These are phyloP conservation scores for Todus mexicanus DNA, from an alignment of 2,797 vertebrate species.

Conservation along the genomic window DNA sequence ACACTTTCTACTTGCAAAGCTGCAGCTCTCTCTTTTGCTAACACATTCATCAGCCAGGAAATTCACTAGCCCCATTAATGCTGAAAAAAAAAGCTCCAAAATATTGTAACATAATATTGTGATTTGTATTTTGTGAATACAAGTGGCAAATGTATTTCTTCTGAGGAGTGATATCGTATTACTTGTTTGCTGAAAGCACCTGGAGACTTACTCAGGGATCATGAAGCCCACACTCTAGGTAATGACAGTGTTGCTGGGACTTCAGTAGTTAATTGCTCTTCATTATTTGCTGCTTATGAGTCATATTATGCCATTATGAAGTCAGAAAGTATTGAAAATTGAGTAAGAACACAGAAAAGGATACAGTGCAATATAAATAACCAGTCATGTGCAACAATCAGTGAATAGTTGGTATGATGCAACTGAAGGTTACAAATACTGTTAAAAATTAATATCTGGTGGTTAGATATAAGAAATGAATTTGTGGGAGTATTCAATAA, in stretches of 20 bases:
- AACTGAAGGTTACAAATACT: background rate
- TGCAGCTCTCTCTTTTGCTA: background rate
- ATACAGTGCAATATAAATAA: background rate
- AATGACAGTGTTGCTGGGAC: background rate
- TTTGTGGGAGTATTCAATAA: background rate
- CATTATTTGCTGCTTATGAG: constrained; percentile 15
- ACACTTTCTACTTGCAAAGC: background rate
- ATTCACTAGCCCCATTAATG: background rate
- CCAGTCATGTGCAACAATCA: background rate
- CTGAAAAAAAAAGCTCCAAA: background rate
- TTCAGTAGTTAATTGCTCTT: background rate
- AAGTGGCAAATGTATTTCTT: background rate
- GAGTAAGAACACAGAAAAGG: background rate
- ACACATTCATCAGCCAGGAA: background rate
- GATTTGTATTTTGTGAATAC: background rate
- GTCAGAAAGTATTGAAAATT: background rate
- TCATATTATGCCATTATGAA: constrained; percentile 4
- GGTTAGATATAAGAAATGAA: background rate
- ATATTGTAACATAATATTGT: background rate
- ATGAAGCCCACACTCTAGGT: background rate
- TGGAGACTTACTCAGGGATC: background rate
- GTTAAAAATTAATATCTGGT: background rate
- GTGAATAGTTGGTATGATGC: background rate
- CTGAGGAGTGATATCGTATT: background rate
- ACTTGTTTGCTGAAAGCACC: background rate